Percentiles rank a stretch among this genome's conserved stretches.
phyloP scores from a whole-genome alignment of 2,113 vertebrate genomes.

The Menidia beryllina region DNA sequence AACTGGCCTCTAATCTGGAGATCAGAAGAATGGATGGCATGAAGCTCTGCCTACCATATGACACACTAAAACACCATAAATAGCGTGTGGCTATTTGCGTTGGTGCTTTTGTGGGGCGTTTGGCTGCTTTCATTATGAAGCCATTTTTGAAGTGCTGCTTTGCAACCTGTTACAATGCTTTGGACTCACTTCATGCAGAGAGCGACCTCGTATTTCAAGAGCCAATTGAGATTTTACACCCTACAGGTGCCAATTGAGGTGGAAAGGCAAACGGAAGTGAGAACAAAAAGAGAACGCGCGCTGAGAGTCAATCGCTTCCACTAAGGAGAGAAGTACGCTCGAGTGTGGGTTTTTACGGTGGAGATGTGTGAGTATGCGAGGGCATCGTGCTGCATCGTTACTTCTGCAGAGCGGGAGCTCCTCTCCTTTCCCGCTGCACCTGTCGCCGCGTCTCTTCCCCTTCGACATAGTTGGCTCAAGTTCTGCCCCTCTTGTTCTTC shows the following conservation, averaged over 20 bases:
- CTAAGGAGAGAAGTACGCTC: not conserved
- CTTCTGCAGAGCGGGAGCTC: conserved; percentile 27
- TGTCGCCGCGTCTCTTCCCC: conserved; percentile 56
- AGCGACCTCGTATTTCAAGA: conserved; percentile 11
- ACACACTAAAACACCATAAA: conserved; percentile 4
- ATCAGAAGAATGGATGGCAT: conserved; percentile 40
- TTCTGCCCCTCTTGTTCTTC: conserved; percentile 63
- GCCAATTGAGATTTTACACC: not conserved
- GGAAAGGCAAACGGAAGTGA: not conserved
- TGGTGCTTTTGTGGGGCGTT: conserved; percentile 31
- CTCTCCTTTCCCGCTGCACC: conserved; percentile 60
- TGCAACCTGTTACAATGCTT: conserved; percentile 33
- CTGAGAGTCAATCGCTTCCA: not conserved
- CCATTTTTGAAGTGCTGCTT: conserved; percentile 43
- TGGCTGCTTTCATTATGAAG: conserved; percentile 31
- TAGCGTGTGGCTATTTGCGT: conserved; percentile 25
- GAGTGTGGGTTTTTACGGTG: conserved; percentile 17
- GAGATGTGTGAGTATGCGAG: conserved; percentile 21
- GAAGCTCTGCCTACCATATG: conserved; percentile 6
- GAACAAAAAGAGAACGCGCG: not conserved
- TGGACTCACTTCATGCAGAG: conserved; percentile 4
- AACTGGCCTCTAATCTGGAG: not conserved
- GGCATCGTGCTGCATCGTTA: conserved; percentile 24
- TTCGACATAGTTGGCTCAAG: conserved; percentile 51
- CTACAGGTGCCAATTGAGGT: not conserved